phyloP scores from a whole-genome alignment of 1,140 invertebrate species.

The Drosophila lini region DNA sequence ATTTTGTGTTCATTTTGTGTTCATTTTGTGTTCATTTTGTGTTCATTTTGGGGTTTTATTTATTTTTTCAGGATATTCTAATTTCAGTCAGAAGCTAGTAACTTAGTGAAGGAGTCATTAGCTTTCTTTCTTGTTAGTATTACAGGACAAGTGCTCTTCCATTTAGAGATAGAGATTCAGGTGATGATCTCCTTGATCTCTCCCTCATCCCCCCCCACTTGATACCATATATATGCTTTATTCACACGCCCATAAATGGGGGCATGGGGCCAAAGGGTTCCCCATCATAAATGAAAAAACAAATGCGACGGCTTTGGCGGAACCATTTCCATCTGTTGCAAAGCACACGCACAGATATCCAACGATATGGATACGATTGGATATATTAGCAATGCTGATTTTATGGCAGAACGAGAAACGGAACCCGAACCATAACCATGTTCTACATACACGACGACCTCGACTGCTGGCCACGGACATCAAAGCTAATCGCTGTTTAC shows the following conservation, averaged over 20 bases:
- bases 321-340: conserved; percentile 39
- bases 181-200: neutral
- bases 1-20: neutral
- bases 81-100: too few species aligned
- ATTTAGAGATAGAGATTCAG: neutral
- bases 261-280: neutral
- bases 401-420: conserved; percentile 25
- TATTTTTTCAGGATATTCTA: too few species aligned
- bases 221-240: neutral
- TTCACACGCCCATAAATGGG: conserved; percentile 16
- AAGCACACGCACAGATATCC: conserved; percentile 13
- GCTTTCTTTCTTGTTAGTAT: too few species aligned
- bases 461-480: conserved; percentile 8
- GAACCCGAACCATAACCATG: conserved; percentile 46
- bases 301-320: conserved; percentile 7
- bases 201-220: neutral
- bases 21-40: conserved; percentile 2
- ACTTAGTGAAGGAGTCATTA: too few species aligned
- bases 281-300: conserved; percentile 20
- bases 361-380: conserved; percentile 12
- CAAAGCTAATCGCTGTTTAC: conserved; percentile 61
- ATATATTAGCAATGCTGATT: conserved; percentile 46
- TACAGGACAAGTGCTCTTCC: neutral
- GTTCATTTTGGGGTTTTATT: neutral
- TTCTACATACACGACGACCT: conserved; percentile 46